phyloP scores from a whole-genome alignment of 1,140 invertebrate species.

The Ips typographus region DNA sequence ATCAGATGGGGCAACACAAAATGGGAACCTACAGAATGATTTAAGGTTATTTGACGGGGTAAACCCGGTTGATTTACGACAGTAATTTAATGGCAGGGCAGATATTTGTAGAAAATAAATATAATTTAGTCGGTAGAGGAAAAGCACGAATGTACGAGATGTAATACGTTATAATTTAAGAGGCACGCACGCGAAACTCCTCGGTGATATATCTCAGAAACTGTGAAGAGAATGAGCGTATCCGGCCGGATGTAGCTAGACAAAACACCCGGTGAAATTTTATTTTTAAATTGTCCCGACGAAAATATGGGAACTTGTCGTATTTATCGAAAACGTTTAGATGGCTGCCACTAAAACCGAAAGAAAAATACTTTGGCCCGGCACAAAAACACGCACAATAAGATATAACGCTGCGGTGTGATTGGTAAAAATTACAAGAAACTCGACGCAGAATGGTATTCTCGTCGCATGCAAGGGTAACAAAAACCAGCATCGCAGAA shows the following conservation, averaged over 20 bases:
- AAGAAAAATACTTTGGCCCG: conserved; percentile 17
- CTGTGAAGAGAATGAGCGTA: conserved; percentile 18
- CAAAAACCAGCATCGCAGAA: conserved; percentile 40
- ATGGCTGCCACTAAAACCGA: conserved; percentile 2
- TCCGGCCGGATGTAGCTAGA: conserved; percentile 23
- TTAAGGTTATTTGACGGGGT: conserved; percentile 34
- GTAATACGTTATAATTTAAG: conserved; percentile 24
- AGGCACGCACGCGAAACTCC: conserved; percentile 25
- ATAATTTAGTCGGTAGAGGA: conserved; percentile 27
- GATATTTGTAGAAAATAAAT: conserved; percentile 39
- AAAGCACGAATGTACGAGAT: conserved; percentile 27
- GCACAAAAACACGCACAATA: conserved; percentile 25
- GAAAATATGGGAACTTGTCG: not conserved
- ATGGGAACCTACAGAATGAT: conserved; percentile 19
- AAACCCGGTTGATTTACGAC: conserved; percentile 28
- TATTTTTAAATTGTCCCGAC: conserved; percentile 9
- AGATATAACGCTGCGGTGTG: conserved; percentile 26
- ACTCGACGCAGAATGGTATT: conserved; percentile 47
- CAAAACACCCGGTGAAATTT: conserved; percentile 19
- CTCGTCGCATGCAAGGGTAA: conserved; percentile 45
- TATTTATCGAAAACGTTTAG: too few species aligned
- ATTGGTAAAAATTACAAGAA: conserved; percentile 46
- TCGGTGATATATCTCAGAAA: conserved; percentile 25
- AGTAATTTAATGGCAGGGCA: conserved; percentile 35
- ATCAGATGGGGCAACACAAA: conserved; percentile 11